A percentile compares a stretch with the other conserved stretches of the same genome.
These are phyloP conservation scores for Oegoconia quadripuncta DNA, from an alignment of 2,888 invertebrate genomes.

Conservation along the genomic window DNA sequence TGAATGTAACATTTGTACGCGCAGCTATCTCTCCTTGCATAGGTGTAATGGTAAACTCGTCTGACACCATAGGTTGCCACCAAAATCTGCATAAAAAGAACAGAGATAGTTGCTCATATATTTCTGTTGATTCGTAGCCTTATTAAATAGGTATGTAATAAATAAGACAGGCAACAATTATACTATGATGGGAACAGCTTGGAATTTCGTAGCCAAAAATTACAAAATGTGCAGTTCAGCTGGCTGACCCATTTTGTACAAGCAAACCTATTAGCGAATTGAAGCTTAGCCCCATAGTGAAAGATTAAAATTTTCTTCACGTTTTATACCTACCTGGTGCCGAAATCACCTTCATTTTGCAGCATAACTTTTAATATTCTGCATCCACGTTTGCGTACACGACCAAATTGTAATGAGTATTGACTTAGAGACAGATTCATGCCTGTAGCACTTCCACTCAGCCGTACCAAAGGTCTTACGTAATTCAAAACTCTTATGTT, in stretches of 20 bases:
- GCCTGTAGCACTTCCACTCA: constrained; percentile 66
- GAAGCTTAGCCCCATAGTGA: no score
- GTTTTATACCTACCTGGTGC: constrained; percentile 49
- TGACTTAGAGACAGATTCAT: constrained; percentile 62
- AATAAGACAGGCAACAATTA: neutral
- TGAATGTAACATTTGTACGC: constrained; percentile 81
- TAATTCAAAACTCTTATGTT: constrained; percentile 62
- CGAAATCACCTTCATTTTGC: constrained; percentile 63
- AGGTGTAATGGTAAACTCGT: constrained; percentile 80
- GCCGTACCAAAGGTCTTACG: constrained; percentile 55
- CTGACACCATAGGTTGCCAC: constrained; percentile 65
- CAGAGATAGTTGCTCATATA: constrained; percentile 1
- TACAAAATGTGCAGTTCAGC: no score
- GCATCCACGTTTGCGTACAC: constrained; percentile 61
- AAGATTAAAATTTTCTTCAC: neutral
- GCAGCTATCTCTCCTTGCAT: constrained; percentile 81
- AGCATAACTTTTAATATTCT: constrained; percentile 68
- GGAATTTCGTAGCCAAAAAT: no score
- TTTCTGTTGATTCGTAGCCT: neutral
- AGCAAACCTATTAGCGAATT: no score
- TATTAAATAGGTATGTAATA: neutral
- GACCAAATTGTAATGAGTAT: constrained; percentile 65
- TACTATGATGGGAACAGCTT: no score
- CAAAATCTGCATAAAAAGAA: constrained; percentile 67
- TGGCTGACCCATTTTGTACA: no score